Percentiles rank a stretch among this genome's conserved stretches.
Conservation (phyloP, 2,888 invertebrate species). For the Eupsilia transversa region DNA sequence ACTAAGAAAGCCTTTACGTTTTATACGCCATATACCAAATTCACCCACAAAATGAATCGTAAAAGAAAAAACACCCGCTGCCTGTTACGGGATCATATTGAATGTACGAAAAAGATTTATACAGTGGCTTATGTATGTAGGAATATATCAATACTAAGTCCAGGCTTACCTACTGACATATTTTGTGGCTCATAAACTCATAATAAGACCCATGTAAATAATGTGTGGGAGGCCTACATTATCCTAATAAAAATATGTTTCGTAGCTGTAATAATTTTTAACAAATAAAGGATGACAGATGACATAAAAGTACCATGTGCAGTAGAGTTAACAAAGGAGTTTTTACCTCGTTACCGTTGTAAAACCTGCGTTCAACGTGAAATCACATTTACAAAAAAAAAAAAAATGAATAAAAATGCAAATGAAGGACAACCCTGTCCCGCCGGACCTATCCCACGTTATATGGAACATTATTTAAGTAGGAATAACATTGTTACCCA, state of each 20-base stretch:
- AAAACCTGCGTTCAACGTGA: slow-evolving; percentile 38
- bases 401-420: slow-evolving; percentile 56
- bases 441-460: slow-evolving; percentile 29
- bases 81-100: slow-evolving; percentile 48
- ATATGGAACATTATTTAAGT: slow-evolving; percentile 44
- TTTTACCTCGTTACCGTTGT: slow-evolving; percentile 40
- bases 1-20: slow-evolving; percentile 28
- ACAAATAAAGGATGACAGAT: slow-evolving; percentile 22
- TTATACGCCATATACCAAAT: slow-evolving; percentile 43
- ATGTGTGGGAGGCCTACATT: neutral
- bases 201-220: slow-evolving; percentile 46
- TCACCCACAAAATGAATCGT: slow-evolving; percentile 56
- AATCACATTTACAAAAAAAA: slow-evolving; percentile 52
- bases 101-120: slow-evolving; percentile 59
- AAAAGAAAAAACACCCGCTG: slow-evolving; percentile 49
- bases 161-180: slow-evolving; percentile 40
- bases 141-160: slow-evolving; percentile 57
- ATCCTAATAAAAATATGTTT: slow-evolving; percentile 29
- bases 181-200: slow-evolving; percentile 49
- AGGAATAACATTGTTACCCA: slow-evolving; percentile 67
- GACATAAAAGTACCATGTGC: slow-evolving; percentile 33
- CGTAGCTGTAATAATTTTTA: neutral
- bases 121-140: slow-evolving; percentile 21
- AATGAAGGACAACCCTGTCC: slow-evolving; percentile 50
- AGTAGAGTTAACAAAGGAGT: slow-evolving; percentile 43